Conservation (phyloP, 2,113 vertebrate genomes). For the Mesoclemmys tuberculata region DNA sequence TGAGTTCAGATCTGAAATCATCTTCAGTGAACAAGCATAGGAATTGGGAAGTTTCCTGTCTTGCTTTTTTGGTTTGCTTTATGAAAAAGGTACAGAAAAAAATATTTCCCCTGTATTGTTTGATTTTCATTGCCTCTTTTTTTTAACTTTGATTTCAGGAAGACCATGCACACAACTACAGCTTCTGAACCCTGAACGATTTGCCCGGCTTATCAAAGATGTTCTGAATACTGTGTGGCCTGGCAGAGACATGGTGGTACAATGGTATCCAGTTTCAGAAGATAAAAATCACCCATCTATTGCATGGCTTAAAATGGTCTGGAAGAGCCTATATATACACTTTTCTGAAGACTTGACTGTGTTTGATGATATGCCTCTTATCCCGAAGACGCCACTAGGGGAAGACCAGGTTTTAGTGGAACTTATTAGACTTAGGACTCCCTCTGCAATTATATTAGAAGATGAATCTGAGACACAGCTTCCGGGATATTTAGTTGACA, state of each 20-base stretch:
- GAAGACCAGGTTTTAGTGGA: constrained; percentile 81
- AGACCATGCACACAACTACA: constrained; percentile 96
- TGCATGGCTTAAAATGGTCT: constrained; percentile 94
- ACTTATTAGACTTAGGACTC: constrained; percentile 90
- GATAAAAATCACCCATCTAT: constrained; percentile 88
- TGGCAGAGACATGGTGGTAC: constrained; percentile 89
- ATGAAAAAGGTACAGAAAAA: background rate
- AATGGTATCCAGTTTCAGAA: constrained; percentile 89
- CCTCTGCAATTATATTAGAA: constrained; percentile 90
- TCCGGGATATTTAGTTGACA: constrained; percentile 86
- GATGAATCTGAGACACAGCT: constrained; percentile 86
- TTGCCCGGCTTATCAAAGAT: constrained; percentile 95
- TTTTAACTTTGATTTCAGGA: constrained; percentile 82
- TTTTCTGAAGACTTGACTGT: constrained; percentile 92
- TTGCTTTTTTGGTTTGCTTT: background rate
- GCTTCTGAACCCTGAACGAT: constrained; percentile 91
- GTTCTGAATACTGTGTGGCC: constrained; percentile 89
- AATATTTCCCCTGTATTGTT: background rate
- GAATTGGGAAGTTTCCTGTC: background rate
- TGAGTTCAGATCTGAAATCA: background rate
- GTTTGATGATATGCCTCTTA: constrained; percentile 97
- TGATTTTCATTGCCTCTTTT: constrained; percentile 35
- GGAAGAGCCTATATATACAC: constrained; percentile 96
- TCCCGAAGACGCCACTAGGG: constrained; percentile 86
- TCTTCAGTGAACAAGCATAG: background rate